phyloP scores from a whole-genome alignment of 2,113 vertebrate species.

The Rynchops niger region DNA sequence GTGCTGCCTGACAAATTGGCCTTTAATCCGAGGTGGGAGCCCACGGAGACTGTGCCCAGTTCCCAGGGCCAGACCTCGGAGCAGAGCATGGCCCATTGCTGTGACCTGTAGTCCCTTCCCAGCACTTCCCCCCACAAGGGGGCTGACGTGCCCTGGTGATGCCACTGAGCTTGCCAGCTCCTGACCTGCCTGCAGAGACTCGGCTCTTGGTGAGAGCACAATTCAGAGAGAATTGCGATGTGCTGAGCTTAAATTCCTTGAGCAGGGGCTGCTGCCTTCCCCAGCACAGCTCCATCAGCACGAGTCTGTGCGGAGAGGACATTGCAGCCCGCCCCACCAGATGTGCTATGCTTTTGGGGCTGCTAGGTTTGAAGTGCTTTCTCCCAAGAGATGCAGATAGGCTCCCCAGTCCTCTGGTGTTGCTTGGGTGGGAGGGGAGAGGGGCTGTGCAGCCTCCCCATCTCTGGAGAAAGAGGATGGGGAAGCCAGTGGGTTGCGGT shows the following conservation, averaged over 20 bases:
- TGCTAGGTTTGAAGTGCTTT: neutral
- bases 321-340: neutral
- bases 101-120: neutral
- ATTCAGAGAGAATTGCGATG: neutral
- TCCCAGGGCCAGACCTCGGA: neutral
- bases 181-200: neutral
- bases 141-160: neutral
- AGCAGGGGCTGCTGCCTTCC: neutral
- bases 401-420: neutral
- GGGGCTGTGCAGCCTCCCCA: neutral
- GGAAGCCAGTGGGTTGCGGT: neutral
- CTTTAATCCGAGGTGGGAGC: neutral
- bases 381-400: neutral
- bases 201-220: neutral
- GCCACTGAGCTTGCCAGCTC: neutral
- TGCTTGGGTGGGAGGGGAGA: neutral
- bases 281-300: neutral
- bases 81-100: fast-evolving
- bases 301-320: fast-evolving
- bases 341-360: neutral
- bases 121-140: no score
- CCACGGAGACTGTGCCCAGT: neutral
- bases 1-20: neutral
- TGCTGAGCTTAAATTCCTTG: neutral
- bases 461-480: neutral